Conservation (phyloP, 2,888 invertebrate genomes). For the Cylindroiulus punctatus region DNA sequence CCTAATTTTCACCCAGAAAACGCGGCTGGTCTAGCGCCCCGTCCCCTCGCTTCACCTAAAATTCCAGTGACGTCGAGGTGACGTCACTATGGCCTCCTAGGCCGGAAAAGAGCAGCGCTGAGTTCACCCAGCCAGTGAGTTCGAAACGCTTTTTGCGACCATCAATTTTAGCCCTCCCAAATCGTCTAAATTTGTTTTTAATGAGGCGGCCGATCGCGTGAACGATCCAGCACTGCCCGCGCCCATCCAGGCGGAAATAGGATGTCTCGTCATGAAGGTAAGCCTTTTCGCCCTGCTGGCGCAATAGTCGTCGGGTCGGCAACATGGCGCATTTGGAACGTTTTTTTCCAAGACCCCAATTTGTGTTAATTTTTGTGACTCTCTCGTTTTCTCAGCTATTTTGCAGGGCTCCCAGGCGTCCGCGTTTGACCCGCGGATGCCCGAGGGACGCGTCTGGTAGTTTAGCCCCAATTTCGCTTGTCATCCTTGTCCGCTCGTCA, state of each 20-base stretch:
- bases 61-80: constrained; percentile 17
- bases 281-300: constrained; percentile 58
- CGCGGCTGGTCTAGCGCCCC: too few species aligned
- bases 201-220: constrained; percentile 29
- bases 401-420: not conserved
- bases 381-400: not conserved
- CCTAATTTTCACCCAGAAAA: not conserved
- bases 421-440: not conserved
- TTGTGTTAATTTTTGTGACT: too few species aligned
- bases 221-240: not conserved
- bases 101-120: constrained; percentile 51
- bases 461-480: constrained; percentile 12
- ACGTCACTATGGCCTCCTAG: constrained; percentile 43
- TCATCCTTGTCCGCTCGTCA: not conserved
- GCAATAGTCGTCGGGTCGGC: not conserved
- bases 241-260: constrained; percentile 61
- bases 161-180: not conserved
- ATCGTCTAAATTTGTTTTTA: constrained; percentile 4
- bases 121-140: not conserved
- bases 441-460: not conserved
- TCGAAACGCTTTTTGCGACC: not conserved
- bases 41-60: too few species aligned
- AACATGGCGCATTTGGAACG: constrained; percentile 25
- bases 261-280: constrained; percentile 91
- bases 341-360: not conserved